Base-by-base conservation (phyloP, 2,113 vertebrate species). In the Mus pahari region DNA sequence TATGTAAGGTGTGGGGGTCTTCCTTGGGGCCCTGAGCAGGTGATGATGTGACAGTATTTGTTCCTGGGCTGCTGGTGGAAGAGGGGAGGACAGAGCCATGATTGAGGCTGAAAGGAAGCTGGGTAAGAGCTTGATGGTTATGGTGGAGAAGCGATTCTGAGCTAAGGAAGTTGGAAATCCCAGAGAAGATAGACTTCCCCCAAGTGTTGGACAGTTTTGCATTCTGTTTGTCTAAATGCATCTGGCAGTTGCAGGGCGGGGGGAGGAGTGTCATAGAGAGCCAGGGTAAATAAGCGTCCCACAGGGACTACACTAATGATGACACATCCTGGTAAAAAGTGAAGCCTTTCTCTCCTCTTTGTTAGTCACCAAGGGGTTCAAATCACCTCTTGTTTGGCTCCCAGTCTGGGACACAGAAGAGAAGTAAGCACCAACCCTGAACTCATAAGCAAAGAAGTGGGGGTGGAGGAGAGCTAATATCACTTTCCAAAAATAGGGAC, bases 81-180 rank as follows among this genome's bases (percentile, higher is more conserved):
- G 70, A 12, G 42, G 22, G 6, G 16, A 73, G 68, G 45, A 39
- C 0, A 36, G 55, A 50, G 39, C 12, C 1, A 10, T 71, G 5
- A 14, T 12, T 2, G 1, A 0, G n/a, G 3, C 42, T 12, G 22
- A 1, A 4, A 7, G 9, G 0, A 13, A 19, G 36, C 14, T 1
- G 11, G 31, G 81, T 1, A 28, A 48, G 31, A 87, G 24, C 81
- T n/a, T 79, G 71, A 10, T 24, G 16, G 42, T 45, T n/a, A 45
- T 36, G 42, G 81, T 31, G 81, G 90, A 88, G 50, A 48, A 73
- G 4, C 4, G 1, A 50, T 70, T n/a, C 62, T 86, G 70, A 71
- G 17, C 26, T 1, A 10, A 88, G 28, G 60, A 86, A 91, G 83
- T 5, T 55, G 33, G 50, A 24, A 90, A 12, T 19, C 31, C 17